Evolutionary conservation across 2,888 invertebrate genomes (phyloP), one percentile per base, ranked within the genome.

Genomic region (Allophyes oxyacanthae): DNA sequence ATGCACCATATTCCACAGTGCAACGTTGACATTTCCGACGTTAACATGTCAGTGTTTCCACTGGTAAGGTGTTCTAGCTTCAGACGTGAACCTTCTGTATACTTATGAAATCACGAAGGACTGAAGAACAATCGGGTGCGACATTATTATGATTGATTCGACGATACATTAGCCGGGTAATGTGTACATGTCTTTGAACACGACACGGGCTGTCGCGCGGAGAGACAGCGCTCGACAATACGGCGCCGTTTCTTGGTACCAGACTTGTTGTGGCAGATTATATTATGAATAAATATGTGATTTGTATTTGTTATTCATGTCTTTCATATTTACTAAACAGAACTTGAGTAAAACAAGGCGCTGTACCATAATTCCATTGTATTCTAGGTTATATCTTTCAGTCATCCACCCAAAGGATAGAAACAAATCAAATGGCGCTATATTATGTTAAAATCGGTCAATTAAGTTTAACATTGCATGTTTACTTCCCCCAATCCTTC

Each of bases 121-220:
- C 36, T 48, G 26, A 40, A 49, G 11, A 46, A 57, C 48, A 67
- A 67, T 72, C 53, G 53, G 13, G 26, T 11, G 45, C 30, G 65
- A 62, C 49, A 41, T 51, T 41, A 64, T 58, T 60, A 73, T 68
- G 77, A 72, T 72, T 53, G 77, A 72, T 72, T 51, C 30, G 52
- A 8, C 43, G 52, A 64, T 56, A 72, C 64, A 64, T 76, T 68
- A 73, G 57, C 56, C 70, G 50, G 34, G 53, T 68, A 68, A 64
- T 68, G 54, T 55, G 69, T 48, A 38, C 64, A 54, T 32, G 51
- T 40, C 48, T 50, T n/a, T 15, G 36, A 36, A 45, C 61, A 30
- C 30, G 72, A 49, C 72, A 51, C 8, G 42, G 26, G 6, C 40
- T 44, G 72, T 52, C 65, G 13, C 26, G 26, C 26, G n/a, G 13